Percentiles rank a stretch among this genome's conserved stretches.
These are phyloP conservation scores for Hydroisotoma schaefferi DNA, from an alignment of 2,888 invertebrate species.

Conservation along the genomic window DNA sequence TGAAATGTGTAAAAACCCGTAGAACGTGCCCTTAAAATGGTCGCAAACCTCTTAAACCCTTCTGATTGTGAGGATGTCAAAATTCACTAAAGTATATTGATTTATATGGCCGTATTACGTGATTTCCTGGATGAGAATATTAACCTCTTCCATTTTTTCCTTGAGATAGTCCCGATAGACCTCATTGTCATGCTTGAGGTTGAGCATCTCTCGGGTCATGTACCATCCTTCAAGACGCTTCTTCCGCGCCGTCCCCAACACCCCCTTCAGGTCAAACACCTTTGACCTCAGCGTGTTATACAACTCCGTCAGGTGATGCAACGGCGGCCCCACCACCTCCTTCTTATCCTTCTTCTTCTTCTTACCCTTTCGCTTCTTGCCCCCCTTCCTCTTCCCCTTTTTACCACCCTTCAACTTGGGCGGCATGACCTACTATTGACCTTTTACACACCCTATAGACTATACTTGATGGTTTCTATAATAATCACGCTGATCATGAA, in stretches of 20 bases:
- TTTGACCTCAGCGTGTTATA: slow-evolving; percentile 40
- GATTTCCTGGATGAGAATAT: slow-evolving; percentile 35
- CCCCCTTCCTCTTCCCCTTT: slow-evolving; percentile 20
- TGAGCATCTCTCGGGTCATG: slow-evolving; percentile 41
- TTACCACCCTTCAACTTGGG: slow-evolving; percentile 21
- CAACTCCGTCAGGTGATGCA: slow-evolving; percentile 41
- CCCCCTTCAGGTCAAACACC: slow-evolving; percentile 27
- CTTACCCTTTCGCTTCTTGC: slow-evolving; percentile 9
- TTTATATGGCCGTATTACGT: slow-evolving; percentile 20
- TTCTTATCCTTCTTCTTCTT: slow-evolving; percentile 22
- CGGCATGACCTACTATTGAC: too few relatives aligned
- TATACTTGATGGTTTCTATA: too few relatives aligned
- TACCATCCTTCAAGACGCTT: slow-evolving; percentile 47
- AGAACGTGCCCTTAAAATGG: neutral
- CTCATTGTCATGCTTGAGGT: slow-evolving; percentile 40
- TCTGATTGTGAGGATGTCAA: neutral
- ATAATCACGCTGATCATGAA: neutral
- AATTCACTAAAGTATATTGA: neutral
- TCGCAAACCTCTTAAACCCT: neutral
- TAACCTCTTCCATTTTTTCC: slow-evolving; percentile 40
- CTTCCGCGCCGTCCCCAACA: slow-evolving; percentile 33
- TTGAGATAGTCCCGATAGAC: slow-evolving; percentile 40
- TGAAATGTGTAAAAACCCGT: too few relatives aligned
- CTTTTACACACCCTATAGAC: neutral
- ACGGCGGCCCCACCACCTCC: slow-evolving; percentile 33